Evolutionary conservation across 2,888 invertebrate genomes (phyloP).

Genomic region (Ctena decussata): DNA sequence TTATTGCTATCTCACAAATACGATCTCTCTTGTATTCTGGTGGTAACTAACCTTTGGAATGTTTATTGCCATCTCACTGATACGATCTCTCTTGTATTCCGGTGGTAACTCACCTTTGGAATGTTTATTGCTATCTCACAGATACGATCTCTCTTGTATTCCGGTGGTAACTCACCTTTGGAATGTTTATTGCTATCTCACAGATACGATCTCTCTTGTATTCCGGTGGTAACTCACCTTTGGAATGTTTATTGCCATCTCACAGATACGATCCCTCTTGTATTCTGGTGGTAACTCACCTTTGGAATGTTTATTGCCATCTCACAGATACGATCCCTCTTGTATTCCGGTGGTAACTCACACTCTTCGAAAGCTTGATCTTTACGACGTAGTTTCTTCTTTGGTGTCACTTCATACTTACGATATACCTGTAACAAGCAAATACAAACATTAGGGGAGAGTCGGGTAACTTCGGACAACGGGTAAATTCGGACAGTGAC

Average conservation of each 20-base stretch:
- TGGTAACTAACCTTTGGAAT: constrained; percentile 79
- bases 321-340: constrained; percentile 74
- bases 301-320: constrained; percentile 82
- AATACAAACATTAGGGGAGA: too few relatives aligned
- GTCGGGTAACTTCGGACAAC: too few relatives aligned
- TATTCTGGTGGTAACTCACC: constrained; percentile 70
- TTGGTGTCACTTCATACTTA: constrained; percentile 59
- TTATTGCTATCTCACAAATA: constrained; percentile 79
- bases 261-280: constrained; percentile 72
- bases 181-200: constrained; percentile 80
- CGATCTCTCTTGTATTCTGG: constrained; percentile 68
- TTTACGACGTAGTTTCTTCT: constrained; percentile 51
- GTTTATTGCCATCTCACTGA: constrained; percentile 79
- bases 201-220: constrained; percentile 70
- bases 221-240: constrained; percentile 75
- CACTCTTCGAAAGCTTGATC: constrained; percentile 56
- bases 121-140: constrained; percentile 81
- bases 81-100: constrained; percentile 68
- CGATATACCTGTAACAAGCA: constrained; percentile 67
- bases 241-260: constrained; percentile 80
- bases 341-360: constrained; percentile 55
- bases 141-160: constrained; percentile 69
- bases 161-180: constrained; percentile 75
- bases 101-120: constrained; percentile 76
- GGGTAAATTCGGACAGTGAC: too few relatives aligned